A percentile compares a stretch with the other conserved stretches of the same genome.
Conservation (phyloP, 2,113 vertebrate genomes). For the Ochotona princeps region DNA sequence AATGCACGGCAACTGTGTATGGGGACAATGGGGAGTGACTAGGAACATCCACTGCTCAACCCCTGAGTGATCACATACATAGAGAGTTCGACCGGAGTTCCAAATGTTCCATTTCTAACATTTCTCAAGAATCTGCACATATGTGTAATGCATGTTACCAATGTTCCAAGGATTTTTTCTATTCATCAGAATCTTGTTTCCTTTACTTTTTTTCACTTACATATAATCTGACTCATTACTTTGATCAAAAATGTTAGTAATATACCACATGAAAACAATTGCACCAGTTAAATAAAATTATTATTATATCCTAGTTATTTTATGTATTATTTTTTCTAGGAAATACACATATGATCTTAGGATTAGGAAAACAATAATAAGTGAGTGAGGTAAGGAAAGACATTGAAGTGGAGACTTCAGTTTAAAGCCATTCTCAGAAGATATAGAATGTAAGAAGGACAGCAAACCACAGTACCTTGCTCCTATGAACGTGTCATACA, state of each 20-base stretch:
- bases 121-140: background rate
- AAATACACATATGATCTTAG: background rate
- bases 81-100: background rate
- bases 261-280: background rate
- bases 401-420: fast-evolving
- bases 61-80: background rate
- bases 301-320: background rate
- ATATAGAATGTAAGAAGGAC: background rate
- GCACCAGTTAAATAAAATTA: background rate
- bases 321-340: background rate
- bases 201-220: background rate
- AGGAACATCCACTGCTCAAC: too few species aligned
- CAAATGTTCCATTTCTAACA: background rate
- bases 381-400: background rate
- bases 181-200: background rate
- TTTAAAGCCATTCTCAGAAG: background rate
- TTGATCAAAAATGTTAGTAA: background rate
- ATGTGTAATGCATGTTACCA: background rate
- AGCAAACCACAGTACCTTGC: background rate
- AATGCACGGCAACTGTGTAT: background rate
- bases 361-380: background rate
- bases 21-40: background rate
- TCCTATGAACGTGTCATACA: background rate
- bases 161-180: background rate
- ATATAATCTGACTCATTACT: background rate